Conservation (phyloP, 2,113 vertebrate species). For the Cervus canadensis region DNA sequence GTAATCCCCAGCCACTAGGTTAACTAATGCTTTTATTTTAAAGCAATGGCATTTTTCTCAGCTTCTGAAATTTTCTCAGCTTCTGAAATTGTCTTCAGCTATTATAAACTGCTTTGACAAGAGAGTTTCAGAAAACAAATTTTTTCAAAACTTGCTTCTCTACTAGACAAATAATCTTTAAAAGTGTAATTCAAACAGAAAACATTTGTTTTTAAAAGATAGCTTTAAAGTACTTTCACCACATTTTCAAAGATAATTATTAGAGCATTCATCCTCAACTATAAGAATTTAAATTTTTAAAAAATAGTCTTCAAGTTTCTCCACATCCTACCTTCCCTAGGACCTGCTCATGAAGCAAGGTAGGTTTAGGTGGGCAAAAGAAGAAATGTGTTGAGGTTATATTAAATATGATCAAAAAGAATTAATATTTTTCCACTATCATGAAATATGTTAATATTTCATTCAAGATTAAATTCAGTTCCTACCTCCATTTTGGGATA, state of each 20-base stretch:
- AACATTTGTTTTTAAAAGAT: constrained; percentile 49
- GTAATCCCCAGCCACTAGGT: not conserved
- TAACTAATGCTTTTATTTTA: constrained; percentile 47
- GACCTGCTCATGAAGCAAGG: not conserved
- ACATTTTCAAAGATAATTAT: constrained; percentile 10
- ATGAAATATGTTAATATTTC: not conserved
- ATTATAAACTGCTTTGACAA: constrained; percentile 42
- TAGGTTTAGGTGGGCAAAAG: not conserved
- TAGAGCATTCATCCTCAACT: not conserved
- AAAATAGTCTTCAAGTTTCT: not conserved
- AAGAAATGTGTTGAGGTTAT: not conserved
- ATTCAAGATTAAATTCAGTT: constrained; percentile 6
- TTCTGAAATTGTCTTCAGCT: constrained; percentile 31
- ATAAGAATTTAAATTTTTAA: not conserved
- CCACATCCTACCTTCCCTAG: not conserved
- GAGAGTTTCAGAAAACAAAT: constrained; percentile 14
- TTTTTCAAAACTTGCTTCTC: constrained; percentile 52
- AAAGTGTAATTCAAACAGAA: constrained; percentile 49
- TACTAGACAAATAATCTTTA: constrained; percentile 26
- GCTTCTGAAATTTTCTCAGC: constrained; percentile 12
- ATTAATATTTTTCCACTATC: not conserved
- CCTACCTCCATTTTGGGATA: not conserved
- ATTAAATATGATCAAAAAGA: not conserved
- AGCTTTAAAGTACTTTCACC: constrained; percentile 23
- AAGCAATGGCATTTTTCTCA: not conserved